A percentile compares a stretch with the other conserved stretches of the same genome.
Conservation (phyloP, 2,797 vertebrate species). For the Eulemur albifrons region DNA sequence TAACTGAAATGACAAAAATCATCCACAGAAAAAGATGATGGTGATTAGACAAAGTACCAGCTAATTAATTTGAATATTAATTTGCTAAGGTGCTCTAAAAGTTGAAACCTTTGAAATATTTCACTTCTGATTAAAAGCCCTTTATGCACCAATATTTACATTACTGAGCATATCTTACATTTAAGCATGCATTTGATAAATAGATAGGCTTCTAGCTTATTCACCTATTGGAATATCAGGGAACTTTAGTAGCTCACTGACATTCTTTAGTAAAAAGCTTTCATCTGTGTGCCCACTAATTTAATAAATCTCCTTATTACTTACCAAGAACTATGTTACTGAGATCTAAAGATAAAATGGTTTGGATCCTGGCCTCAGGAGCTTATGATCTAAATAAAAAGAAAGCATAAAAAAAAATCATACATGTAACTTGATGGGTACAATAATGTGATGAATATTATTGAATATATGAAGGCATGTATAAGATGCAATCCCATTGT, state of each 20-base stretch:
- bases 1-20: neutral
- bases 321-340: neutral
- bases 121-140: slow-evolving; percentile 25
- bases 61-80: neutral
- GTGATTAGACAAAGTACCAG: neutral
- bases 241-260: neutral
- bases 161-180: neutral
- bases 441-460: neutral
- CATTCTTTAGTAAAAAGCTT: neutral
- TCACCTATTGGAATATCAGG: neutral
- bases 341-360: neutral
- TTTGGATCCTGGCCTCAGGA: neutral
- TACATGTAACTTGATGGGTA: neutral
- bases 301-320: neutral
- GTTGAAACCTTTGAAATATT: slow-evolving; percentile 11
- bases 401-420: neutral
- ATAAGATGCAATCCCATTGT: neutral
- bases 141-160: neutral
- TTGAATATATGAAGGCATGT: neutral
- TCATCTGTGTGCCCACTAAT: neutral
- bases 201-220: neutral
- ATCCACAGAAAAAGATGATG: neutral
- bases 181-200: neutral
- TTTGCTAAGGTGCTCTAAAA: slow-evolving; percentile 6
- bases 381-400: neutral